Evolutionary conservation across 1,140 invertebrate species (phyloP), one percentile per base, ranked within the genome.

Genomic region (Protaetia brevitarsis): DNA sequence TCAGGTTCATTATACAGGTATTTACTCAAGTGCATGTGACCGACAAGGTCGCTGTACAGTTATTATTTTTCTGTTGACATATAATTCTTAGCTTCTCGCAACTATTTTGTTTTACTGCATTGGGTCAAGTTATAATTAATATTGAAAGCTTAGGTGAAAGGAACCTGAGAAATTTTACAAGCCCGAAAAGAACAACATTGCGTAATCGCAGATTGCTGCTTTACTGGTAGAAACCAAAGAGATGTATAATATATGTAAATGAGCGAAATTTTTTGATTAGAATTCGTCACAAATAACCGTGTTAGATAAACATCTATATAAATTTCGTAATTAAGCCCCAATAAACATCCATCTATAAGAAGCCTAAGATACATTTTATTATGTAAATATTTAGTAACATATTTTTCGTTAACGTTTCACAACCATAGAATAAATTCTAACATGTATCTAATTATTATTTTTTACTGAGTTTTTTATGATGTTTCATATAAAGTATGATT

Each of bases 191-290:
- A 41, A 41, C 19, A 10, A 51, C n/a, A 16, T 51, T 51, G 2
- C 41, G n/a, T 19, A 16, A 51, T 19, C 21, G 21, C 19, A 1
- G 26, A 19, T 8, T 10, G 41, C 8, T 34, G 31, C 1, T 1
- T 6, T 1, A n/a, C 8, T 19, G 1, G 11, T 19, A 51, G 19
- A 51, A 51, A 7, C 19, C 11, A 19, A 19, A 13, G 21, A 51
- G 26, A 51, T 51, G 19, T 8, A 5, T 23, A 19, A 51, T 51
- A 16, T 19, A 51, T 51, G 41, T 10, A 51, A 51, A 51, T 51
- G 41, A 51, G 41, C 26, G 41, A 51, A 51, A 51, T 51, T 51
- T 51, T 51, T 23, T 51, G 41, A 51, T 51, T 19, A 10, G 41
- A 51, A 51, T 51, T 51, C 41, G 21, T 51, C 41, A 51, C 41